Base-by-base conservation (phyloP, 2,113 vertebrate species). In the Lampris incognitus region DNA sequence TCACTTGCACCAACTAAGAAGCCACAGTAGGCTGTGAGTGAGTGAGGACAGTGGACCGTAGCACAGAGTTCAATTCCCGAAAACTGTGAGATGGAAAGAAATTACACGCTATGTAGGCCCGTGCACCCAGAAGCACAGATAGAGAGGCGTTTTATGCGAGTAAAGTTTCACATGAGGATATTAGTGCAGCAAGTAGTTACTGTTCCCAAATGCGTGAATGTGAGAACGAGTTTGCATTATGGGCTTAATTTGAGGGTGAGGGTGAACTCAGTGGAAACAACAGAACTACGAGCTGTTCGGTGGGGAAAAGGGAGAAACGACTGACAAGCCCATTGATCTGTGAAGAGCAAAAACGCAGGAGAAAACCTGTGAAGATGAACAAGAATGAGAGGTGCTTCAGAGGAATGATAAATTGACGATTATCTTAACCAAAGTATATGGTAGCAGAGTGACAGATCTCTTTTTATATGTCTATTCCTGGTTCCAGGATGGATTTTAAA, bases 231-330 rank as follows among this genome's bases (percentile, higher is more conserved):
- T 66, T 72, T 8, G 50, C 10, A 82, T 37, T 13, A 4, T 57
- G 74, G 68, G 85, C 76, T 78, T 46, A 5, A 55, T 37, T 78
- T 74, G 81, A 68, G 51, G 66, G 62, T 61, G 77, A 65, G 63
- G 70, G 73, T 72, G 84, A 88, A 89, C 76, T 84, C 78, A 76
- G 67, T 67, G 81, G 75, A 87, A 82, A 81, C 65, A 69, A 82
- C 9, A n/a, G 66, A 62, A 44, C n/a, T n/a, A 77, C 41, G 51
- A 69, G 76, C 78, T 71, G 85, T 81, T 76, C 66, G 51, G 81
- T 42, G 52, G 52, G 52, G 52, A 55, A 55, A 13, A 7, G 52
- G 11, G 24, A 55, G 5, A 55, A n/a, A 55, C 11, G n/a, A n/a
- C 11, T 55, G 13, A 55, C 11, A 55, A n/a, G 52, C 11, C 9